These are phyloP conservation scores for Ophiothrix spiculata DNA, from an alignment of 35 echinoderm and acorn worm genomes.

Conservation along the genomic window DNA sequence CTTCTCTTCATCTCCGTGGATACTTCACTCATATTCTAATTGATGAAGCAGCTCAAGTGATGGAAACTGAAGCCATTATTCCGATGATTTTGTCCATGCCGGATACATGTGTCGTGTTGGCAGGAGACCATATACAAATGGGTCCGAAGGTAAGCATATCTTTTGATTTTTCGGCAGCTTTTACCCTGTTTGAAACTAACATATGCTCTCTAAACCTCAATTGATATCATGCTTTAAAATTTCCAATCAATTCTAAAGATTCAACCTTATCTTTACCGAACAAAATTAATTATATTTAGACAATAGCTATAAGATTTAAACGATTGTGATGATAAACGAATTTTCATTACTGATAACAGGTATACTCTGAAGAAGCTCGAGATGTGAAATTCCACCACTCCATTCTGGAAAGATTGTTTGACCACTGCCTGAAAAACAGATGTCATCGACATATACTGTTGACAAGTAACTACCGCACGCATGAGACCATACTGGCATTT, in stretches of 20 bases:
- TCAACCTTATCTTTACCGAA: no score
- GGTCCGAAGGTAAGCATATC: constrained; percentile 91
- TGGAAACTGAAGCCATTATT: constrained; percentile 79
- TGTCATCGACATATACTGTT: constrained; percentile 38
- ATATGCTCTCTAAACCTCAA: no score
- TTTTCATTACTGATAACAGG: no score
- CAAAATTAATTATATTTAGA: no score
- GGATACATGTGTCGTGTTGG: constrained; percentile 64
- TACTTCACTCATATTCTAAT: constrained; percentile 73
- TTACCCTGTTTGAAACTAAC: no score
- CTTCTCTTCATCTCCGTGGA: not conserved
- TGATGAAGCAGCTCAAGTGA: constrained; percentile 77
- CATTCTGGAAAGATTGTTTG: constrained; percentile 57
- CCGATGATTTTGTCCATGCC: constrained; percentile 62
- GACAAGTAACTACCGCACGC: constrained; percentile 64
- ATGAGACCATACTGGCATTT: constrained; percentile 60
- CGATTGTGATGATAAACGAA: no score
- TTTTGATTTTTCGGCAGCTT: no score
- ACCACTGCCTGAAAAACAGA: constrained; percentile 19
- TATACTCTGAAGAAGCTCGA: constrained; percentile 43
- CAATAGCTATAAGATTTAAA: no score
- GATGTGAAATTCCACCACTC: constrained; percentile 61
- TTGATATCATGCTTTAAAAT: no score
- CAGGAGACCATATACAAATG: constrained; percentile 93
- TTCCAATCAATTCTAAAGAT: no score